Conservation (phyloP, 2,113 vertebrate genomes). For the Ciconia stormi region DNA sequence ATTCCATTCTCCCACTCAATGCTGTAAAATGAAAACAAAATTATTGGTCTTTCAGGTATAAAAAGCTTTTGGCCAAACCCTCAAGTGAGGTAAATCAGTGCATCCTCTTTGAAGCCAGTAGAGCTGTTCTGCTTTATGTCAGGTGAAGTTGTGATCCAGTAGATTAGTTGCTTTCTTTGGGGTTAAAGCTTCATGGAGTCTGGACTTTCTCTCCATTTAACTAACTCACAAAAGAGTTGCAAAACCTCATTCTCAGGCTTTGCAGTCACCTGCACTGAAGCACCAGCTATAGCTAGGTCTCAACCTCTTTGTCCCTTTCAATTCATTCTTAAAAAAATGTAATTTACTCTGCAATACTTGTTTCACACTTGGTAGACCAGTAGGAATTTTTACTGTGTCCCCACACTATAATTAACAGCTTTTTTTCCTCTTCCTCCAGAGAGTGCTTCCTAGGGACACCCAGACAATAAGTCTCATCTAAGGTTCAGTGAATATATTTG, state of each 20-base stretch:
- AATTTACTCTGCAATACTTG: neutral
- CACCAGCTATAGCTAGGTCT: neutral
- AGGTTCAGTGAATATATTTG: conserved; percentile 58
- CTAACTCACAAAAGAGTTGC: neutral
- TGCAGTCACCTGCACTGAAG: neutral
- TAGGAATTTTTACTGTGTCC: neutral
- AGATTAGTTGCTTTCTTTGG: neutral
- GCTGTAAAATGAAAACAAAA: neutral
- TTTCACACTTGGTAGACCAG: neutral
- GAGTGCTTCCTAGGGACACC: conserved; percentile 24
- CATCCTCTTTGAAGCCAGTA: neutral
- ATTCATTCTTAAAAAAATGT: neutral
- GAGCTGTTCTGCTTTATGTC: neutral
- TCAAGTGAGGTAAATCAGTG: neutral
- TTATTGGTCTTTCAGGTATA: neutral
- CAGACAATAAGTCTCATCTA: conserved; percentile 58
- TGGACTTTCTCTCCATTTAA: neutral
- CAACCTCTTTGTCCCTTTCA: neutral
- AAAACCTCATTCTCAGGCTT: neutral
- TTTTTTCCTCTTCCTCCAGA: neutral
- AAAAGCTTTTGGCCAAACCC: neutral
- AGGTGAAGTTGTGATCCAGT: neutral
- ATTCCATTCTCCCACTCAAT: neutral
- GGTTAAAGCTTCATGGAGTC: neutral
- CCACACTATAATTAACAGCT: neutral